Evolutionary conservation across 2,113 vertebrate genomes (phyloP), one percentile per base, ranked within the genome.

Genomic region (Agapornis roseicollis): DNA sequence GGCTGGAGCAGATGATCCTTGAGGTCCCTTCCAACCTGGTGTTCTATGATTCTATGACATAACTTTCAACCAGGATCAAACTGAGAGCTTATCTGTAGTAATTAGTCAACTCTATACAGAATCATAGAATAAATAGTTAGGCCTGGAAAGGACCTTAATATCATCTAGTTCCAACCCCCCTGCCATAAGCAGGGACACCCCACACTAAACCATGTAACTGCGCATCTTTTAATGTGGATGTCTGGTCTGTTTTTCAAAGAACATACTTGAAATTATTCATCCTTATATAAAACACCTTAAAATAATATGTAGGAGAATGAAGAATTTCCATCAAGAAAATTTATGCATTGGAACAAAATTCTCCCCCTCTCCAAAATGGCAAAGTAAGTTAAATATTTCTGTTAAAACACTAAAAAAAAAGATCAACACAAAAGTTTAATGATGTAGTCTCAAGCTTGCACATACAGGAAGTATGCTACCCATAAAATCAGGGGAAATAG

Each of bases 391-490:
- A 55, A 77, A 58, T 74, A 49, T 94, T 96, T 93, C 77, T 96
- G 90, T 86, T 94, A 85, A 90, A 94, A 94, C 86, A 93, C 53
- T 80, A 60, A 79, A 94, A 96, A 95, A 94, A 96, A 96, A 95
- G 83, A 96, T 92, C 93, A 96, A 96, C 80, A 87, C 22, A 70
- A 44, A 90, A 90, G 83, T 96, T 96, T 95, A 88, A 95, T 86
- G 87, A 93, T 90, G 70, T 28, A 89, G 70, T 78, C 65, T 88
- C 31, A 76, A 86, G 92, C 88, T 90, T 94, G 86, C 82, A 95
- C 72, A 96, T 65, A 90, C 82, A 95, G 93, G 90, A 97, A 95
- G 78, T 66, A 64, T 41, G 82, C 83, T 96, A 86, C 88, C 72
- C 90, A 77, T 96, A 90, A 96, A 96, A 92, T 95, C 80, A 93